Conservation (phyloP, 2,888 invertebrate species). For the Troglohyphantes excavatus region DNA sequence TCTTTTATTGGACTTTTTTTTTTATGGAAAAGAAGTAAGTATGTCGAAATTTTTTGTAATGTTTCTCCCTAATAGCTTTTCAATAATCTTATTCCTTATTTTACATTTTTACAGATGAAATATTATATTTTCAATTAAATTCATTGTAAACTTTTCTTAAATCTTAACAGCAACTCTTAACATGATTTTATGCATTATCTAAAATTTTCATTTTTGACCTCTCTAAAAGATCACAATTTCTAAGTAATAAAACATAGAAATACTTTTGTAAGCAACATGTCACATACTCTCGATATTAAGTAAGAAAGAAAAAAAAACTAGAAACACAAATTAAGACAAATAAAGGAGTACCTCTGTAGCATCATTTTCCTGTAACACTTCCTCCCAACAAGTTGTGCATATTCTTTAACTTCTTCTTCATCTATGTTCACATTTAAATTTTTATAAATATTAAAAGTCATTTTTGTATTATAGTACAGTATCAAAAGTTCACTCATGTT, state of each 20-base stretch:
- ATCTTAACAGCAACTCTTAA: background rate
- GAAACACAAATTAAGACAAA: background rate
- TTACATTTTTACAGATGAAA: too few relatives aligned
- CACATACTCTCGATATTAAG: background rate
- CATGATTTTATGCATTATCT: background rate
- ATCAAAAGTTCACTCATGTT: slow-evolving; percentile 87
- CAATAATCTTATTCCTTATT: too few relatives aligned
- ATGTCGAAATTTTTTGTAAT: too few relatives aligned
- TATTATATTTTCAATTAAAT: background rate
- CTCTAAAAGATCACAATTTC: too few relatives aligned
- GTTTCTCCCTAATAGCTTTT: too few relatives aligned
- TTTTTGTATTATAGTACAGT: slow-evolving; percentile 85
- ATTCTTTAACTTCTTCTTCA: slow-evolving; percentile 85
- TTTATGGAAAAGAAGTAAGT: too few relatives aligned
- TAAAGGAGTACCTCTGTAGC: slow-evolving; percentile 81
- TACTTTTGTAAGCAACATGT: too few relatives aligned
- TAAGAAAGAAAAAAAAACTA: background rate
- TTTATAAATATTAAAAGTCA: slow-evolving; percentile 86
- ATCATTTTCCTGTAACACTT: slow-evolving; percentile 85
- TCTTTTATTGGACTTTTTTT: too few relatives aligned
- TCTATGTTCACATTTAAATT: slow-evolving; percentile 80
- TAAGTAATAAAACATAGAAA: background rate
- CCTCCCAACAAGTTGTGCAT: slow-evolving; percentile 87
- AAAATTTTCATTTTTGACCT: too few relatives aligned
- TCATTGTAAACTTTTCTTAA: background rate